These are phyloP conservation scores for Rachycentron canadum DNA, from an alignment of 2,797 vertebrate genomes.

Conservation along the genomic window DNA sequence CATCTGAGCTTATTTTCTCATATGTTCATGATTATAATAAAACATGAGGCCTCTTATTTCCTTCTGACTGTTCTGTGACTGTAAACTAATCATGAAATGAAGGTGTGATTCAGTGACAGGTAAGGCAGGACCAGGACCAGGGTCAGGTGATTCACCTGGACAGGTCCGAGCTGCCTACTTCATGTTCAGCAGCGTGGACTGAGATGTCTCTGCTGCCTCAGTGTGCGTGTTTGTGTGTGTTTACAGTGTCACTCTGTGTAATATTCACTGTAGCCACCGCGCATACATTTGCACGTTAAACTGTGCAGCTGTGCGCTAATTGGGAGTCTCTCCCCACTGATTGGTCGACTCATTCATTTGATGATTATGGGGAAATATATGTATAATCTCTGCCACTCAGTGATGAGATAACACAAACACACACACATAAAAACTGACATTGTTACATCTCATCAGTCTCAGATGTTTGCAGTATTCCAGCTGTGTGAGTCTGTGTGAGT, in stretches of 20 bases:
- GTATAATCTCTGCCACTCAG: not conserved
- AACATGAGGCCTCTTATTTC: too few relatives aligned
- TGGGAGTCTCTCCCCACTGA: constrained; percentile 40
- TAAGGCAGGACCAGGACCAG: too few relatives aligned
- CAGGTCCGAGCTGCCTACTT: too few relatives aligned
- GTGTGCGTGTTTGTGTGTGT: not conserved
- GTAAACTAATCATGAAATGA: too few relatives aligned
- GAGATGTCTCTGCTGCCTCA: not conserved
- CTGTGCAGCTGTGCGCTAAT: constrained; percentile 65
- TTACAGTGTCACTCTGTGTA: not conserved
- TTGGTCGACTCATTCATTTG: constrained; percentile 39
- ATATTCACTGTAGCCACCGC: constrained; percentile 6
- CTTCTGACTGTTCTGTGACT: too few relatives aligned
- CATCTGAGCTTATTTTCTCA: too few relatives aligned
- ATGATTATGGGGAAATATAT: constrained; percentile 20
- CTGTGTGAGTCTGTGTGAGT: not conserved
- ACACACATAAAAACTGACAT: not conserved
- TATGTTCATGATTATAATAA: too few relatives aligned
- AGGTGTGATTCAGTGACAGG: too few relatives aligned
- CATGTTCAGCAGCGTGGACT: too few relatives aligned
- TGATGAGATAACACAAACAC: constrained; percentile 4
- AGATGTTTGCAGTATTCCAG: constrained; percentile 1
- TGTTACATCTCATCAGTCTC: constrained; percentile 13
- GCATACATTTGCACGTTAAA: constrained; percentile 68
- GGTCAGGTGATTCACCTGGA: too few relatives aligned